Base-by-base conservation (phyloP, 2,113 vertebrate genomes). In the Tetrax tetrax region DNA sequence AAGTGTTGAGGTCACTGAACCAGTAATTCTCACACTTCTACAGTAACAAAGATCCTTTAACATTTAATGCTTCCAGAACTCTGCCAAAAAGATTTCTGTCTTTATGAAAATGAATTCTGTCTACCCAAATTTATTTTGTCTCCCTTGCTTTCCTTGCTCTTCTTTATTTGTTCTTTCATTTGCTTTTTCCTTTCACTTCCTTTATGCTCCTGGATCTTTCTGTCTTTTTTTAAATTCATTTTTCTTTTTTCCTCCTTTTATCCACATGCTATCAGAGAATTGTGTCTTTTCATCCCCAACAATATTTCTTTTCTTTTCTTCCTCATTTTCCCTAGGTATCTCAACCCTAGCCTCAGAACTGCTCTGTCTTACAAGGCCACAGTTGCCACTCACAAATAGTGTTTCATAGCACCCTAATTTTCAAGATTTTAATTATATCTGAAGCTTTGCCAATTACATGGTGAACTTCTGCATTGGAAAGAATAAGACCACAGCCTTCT, bases 361-460 rank as follows among this genome's bases (percentile, higher is more conserved):
- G 16, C 59, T n/a, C 51, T 87, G 45, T 88, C 89, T 92, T 89
- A 80, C 56, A 87, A 43, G 57, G 38, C 72, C 57, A 60, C 33
- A 96, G 41, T 96, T 85, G 68, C 61, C 89, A 31, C 65, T 94
- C 86, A 87, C 37, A 70, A 96, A 91, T 61, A 51, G 64, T 90
- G 83, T 95, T 92, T 93, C 35, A 76, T 83, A 84, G 71, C 89
- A 93, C n/a, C 87, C 53, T 95, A 65, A 92, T 96, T 96, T 89
- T 96, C 43, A 79, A 69, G 63, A 78, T 96, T 97, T 97, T 97
- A 96, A 95, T 97, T 96, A 83, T 76, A 86, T 94, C 61, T 96
- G 69, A 96, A 80, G 48, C 72, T 97, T 93, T 95, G 37, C 57
- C 91, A 95, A 95, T 95, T 96, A 89, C 72, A 38, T 91, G 21